Conservation (phyloP, 2,797 vertebrate genomes). For the Falco naumanni region DNA sequence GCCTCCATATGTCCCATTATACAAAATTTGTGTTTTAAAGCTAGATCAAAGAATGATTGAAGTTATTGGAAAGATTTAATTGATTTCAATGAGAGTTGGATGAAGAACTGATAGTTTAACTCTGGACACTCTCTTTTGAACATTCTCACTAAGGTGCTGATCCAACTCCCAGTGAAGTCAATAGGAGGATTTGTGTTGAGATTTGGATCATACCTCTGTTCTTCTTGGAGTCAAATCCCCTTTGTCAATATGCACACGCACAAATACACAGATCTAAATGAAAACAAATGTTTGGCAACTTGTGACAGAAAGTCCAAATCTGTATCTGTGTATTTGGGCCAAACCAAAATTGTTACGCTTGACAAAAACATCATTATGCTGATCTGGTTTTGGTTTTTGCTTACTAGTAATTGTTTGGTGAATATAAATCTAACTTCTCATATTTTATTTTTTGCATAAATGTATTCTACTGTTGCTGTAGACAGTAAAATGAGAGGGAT, state of each 20-base stretch:
- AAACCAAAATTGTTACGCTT: constrained; percentile 55
- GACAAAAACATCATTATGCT: constrained; percentile 56
- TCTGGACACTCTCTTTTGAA: constrained; percentile 13
- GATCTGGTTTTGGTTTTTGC: constrained; percentile 61
- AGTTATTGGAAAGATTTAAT: constrained; percentile 44
- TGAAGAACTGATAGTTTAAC: constrained; percentile 16
- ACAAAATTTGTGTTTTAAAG: not conserved
- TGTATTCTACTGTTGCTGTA: constrained; percentile 6
- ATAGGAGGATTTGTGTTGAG: constrained; percentile 32
- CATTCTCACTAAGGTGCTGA: constrained; percentile 30
- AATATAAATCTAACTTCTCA: constrained; percentile 48
- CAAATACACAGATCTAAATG: constrained; percentile 57
- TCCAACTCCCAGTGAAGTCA: constrained; percentile 50
- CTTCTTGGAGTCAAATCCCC: constrained; percentile 56
- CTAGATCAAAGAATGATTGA: constrained; percentile 13
- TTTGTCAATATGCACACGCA: constrained; percentile 40
- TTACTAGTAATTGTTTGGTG: constrained; percentile 61
- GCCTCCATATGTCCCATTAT: not conserved
- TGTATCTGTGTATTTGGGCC: constrained; percentile 36
- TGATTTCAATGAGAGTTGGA: constrained; percentile 26
- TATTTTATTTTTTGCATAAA: constrained; percentile 35
- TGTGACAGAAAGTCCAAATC: constrained; percentile 60
- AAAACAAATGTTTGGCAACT: constrained; percentile 70
- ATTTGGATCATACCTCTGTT: constrained; percentile 51
- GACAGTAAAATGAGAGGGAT: constrained; percentile 38